Evolutionary conservation across 2,113 vertebrate species (phyloP).

Genomic region (Sebastes fasciatus): DNA sequence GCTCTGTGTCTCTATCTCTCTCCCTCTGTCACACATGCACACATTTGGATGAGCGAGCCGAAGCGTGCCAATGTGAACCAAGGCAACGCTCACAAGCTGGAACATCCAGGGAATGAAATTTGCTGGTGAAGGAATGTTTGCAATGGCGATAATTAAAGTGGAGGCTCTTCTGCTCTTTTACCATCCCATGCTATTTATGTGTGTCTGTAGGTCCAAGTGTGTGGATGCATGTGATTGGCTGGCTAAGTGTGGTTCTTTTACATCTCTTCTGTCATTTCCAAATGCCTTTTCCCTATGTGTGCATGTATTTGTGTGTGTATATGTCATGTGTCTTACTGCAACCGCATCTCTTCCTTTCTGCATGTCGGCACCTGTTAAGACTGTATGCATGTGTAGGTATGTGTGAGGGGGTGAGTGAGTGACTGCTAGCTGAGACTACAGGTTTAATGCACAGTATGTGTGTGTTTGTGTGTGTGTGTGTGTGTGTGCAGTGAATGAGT

Average conservation of each 20-base stretch:
- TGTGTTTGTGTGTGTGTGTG: constrained; percentile 9
- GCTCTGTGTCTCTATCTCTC: constrained; percentile 39
- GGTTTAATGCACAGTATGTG: neutral
- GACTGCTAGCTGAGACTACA: neutral
- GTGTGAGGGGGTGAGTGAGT: constrained; percentile 22
- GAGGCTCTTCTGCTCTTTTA: constrained; percentile 1
- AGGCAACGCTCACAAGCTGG: constrained; percentile 36
- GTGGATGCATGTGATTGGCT: constrained; percentile 11
- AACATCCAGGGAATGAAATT: constrained; percentile 34
- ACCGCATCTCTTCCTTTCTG: constrained; percentile 19
- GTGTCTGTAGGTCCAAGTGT: neutral
- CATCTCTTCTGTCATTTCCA: constrained; percentile 13
- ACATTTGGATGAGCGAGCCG: constrained; percentile 47
- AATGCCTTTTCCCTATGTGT: neutral
- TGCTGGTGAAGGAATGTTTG: constrained; percentile 54
- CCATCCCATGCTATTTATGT: constrained; percentile 2
- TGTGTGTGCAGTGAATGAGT: constrained; percentile 14
- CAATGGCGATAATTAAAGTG: constrained; percentile 56
- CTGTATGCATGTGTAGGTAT: constrained; percentile 10
- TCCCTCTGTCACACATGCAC: constrained; percentile 38
- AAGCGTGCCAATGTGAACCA: constrained; percentile 51
- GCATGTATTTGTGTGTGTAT: neutral
- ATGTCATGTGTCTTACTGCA: constrained; percentile 12
- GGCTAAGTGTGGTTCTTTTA: neutral
- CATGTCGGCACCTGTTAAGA: constrained; percentile 43